A percentile compares a stretch with the other conserved stretches of the same genome.
These are phyloP conservation scores for Noturus placidus DNA, from an alignment of 2,113 vertebrate genomes.

Conservation along the genomic window DNA sequence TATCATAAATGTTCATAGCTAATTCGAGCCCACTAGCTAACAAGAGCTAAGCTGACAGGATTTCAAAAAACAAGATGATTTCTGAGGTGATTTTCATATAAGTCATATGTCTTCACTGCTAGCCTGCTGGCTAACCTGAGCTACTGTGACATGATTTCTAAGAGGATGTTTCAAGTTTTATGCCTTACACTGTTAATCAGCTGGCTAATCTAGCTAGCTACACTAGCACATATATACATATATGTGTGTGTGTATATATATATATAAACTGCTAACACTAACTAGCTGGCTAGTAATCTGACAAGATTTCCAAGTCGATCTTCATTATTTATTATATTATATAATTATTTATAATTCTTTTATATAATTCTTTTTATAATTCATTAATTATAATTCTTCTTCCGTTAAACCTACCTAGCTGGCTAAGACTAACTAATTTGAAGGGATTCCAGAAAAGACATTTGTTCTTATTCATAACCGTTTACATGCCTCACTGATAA, in stretches of 20 bases:
- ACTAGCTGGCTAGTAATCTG: background rate
- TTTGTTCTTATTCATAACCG: too few relatives aligned
- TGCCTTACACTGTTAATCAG: background rate
- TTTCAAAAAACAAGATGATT: background rate
- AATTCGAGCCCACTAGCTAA: background rate
- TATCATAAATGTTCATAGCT: background rate
- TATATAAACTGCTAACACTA: background rate
- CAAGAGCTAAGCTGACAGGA: background rate
- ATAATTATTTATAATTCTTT: background rate
- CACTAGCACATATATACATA: background rate
- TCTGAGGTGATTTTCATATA: background rate
- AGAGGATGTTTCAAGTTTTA: background rate
- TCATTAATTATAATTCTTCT: background rate
- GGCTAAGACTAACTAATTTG: background rate
- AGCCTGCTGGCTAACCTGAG: background rate
- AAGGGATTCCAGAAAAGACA: too few relatives aligned
- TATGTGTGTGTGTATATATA: too few relatives aligned
- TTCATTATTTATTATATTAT: background rate
- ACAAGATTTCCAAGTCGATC: background rate
- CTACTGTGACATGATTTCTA: background rate
- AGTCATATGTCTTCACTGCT: too few relatives aligned
- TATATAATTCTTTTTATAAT: too few relatives aligned
- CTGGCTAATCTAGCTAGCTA: background rate
- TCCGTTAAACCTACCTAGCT: background rate
- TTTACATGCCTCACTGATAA: background rate